phyloP scores from a whole-genome alignment of 1,140 invertebrate genomes.

The Psix sp. region DNA sequence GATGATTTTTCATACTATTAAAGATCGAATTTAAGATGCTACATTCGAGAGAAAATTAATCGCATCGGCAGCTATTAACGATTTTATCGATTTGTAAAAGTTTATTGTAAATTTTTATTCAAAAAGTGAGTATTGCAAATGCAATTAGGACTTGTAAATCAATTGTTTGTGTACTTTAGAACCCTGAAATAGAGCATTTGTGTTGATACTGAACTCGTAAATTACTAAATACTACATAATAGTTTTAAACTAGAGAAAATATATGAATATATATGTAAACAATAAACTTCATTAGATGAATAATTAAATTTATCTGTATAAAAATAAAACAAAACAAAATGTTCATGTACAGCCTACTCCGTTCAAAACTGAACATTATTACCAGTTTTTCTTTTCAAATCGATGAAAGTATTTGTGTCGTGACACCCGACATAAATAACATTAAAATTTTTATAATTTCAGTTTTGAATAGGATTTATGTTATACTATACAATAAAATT shows the following conservation, averaged over 20 bases:
- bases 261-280: slow-evolving; percentile 70
- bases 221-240: slow-evolving; percentile 69
- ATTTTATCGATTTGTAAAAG: slow-evolving; percentile 59
- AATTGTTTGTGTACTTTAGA: slow-evolving; percentile 60
- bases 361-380: slow-evolving; percentile 64
- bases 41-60: slow-evolving; percentile 11
- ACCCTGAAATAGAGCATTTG: slow-evolving; percentile 66
- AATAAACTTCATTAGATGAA: slow-evolving; percentile 69
- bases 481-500: slow-evolving; percentile 52
- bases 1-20: not conserved
- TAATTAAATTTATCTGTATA: slow-evolving; percentile 64
- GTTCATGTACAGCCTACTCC: slow-evolving; percentile 58
- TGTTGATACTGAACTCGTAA: slow-evolving; percentile 64
- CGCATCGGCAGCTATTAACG: slow-evolving; percentile 44
- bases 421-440: slow-evolving; percentile 10
- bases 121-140: slow-evolving; percentile 11
- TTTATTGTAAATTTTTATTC: slow-evolving; percentile 59
- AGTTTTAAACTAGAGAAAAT: slow-evolving; percentile 70
- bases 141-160: slow-evolving; percentile 55
- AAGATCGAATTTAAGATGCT: slow-evolving; percentile 5
- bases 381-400: slow-evolving; percentile 23
- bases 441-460: slow-evolving; percentile 55
- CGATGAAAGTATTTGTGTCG: slow-evolving; percentile 10
- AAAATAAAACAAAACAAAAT: slow-evolving; percentile 52
- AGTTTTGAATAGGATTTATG: slow-evolving; percentile 63